Base-by-base conservation (phyloP, 2,888 invertebrate species). In the Papilio protenor region DNA sequence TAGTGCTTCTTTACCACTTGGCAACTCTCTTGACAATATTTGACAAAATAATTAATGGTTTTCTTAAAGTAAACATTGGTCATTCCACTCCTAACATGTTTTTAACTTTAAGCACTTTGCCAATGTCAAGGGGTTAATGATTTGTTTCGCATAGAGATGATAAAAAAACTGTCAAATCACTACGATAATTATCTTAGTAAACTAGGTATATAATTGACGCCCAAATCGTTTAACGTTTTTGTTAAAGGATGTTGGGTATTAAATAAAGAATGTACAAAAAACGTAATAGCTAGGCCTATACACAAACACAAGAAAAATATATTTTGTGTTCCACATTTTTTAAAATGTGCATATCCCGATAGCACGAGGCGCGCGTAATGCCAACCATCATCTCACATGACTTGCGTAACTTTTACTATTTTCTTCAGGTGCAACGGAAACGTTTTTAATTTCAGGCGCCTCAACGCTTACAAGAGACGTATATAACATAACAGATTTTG, bases 121-220 rank as follows among this genome's bases (percentile, higher is more conserved):
- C 33, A 66, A 40, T 66, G 64, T n/a, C 66, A n/a, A 69, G 40
- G 21, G 45, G 66, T 45, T 40, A 45, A 45, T 45, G 66, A 69
- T 69, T 69, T 21, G 21, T 69, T 69, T 69, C 66, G 66, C 45
- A 69, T 45, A 69, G 11, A 21, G 21, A 69, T 69, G 40, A 45
- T 66, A 69, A 40, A 45, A 66, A 33, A 66, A 40, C n/a, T 33
- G 18, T 66, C 18, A 66, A 66, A 40, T 40, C n/a, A 66, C 12
- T 40, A 66, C n/a, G 18, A 64, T 66, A 45, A 45, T n/a, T 69
- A 45, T 14, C 45, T 45, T 69, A 18, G 45, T 45, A 45, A 21
- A 69, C 45, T 45, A 40, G 11, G 45, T 21, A 21, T 69, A 40
- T 69, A 21, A 69, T n/a, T 21, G 45, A 45, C 12, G 66, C n/a